Base-by-base conservation (phyloP, 1,140 invertebrate genomes). In the Oryctes rhinoceros region DNA sequence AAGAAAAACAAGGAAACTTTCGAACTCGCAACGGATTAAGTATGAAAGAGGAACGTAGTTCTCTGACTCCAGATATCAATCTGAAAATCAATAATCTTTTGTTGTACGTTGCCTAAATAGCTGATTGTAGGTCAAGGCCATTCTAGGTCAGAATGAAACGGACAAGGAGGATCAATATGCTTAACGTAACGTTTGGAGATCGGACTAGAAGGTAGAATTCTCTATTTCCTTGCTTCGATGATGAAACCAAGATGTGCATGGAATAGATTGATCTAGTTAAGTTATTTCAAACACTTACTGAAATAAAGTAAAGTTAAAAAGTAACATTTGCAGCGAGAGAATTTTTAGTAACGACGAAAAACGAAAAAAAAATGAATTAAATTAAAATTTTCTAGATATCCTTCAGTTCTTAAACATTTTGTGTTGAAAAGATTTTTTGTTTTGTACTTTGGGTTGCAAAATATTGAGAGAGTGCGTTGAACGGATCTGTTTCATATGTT, bases 101-200 rank as follows among this genome's bases (percentile, higher is more conserved):
- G 53, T 59, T 59, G 53, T 59, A 59, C 18, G 53, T 6, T 59
- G 53, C 15, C 53, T 59, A 18, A 59, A 59, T 59, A 59, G 15
- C 13, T 59, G 53, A 15, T 18, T 59, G 15, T 59, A 59, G 53
- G 53, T 59, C 53, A 59, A 59, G 53, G 53, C 53, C 15, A 4
- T 59, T 59, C 15, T 59, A 59, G 53, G 53, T n/a, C 53, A 59
- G 15, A 59, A 59, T 18, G 53, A 59, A 59, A 59, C 53, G 53
- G 53, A 13, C n/a, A 18, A n/a, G n/a, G n/a, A 59, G 2, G 18
- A 59, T 59, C 53, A 59, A 59, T 59, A 59, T 59, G 15, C 7
- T 59, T 15, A 59, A 18, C 15, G 53, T 59, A 59, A 3, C 5
- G 39, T 44, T 44, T 44, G 39, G 39, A 44, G 39, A 44, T 44